Percentiles rank a stretch among this genome's conserved stretches.
phyloP scores from a whole-genome alignment of 1,140 invertebrate genomes.

The Drosophila hydei region DNA sequence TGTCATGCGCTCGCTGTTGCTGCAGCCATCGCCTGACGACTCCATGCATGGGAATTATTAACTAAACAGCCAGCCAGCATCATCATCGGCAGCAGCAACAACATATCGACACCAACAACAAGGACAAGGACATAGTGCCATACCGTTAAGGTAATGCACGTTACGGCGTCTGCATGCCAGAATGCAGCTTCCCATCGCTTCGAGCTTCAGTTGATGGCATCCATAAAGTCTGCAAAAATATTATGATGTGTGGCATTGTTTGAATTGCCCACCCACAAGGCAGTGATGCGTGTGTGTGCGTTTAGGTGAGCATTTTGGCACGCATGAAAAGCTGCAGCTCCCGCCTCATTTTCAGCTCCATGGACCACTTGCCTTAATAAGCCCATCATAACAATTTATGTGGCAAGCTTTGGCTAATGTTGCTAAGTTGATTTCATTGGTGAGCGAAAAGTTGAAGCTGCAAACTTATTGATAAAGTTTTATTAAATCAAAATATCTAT shows the following conservation, averaged over 20 bases:
- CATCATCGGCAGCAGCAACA: constrained; percentile 4
- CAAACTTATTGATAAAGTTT: background rate
- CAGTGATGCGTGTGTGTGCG: background rate
- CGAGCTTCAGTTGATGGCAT: constrained; percentile 35
- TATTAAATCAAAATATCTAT: too few relatives aligned
- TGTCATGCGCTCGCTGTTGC: constrained; percentile 25
- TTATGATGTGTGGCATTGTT: constrained; percentile 52
- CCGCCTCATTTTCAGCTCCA: background rate
- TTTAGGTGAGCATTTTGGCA: background rate
- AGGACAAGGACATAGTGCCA: constrained; percentile 20
- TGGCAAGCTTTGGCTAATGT: constrained; percentile 9
- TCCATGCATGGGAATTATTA: constrained; percentile 72
- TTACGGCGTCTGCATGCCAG: constrained; percentile 50
- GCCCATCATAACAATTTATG: constrained; percentile 38
- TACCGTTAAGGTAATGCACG: constrained; percentile 40
- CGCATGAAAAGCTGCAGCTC: background rate
- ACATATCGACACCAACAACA: constrained; percentile 16
- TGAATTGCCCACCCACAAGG: constrained; percentile 14
- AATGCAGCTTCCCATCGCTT: constrained; percentile 31
- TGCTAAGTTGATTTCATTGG: constrained; percentile 18
- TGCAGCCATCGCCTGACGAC: constrained; percentile 31
- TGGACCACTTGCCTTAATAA: background rate
- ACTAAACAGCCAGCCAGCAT: constrained; percentile 53
- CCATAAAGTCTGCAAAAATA: constrained; percentile 45
- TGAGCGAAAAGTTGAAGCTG: background rate